A percentile compares a stretch with the other conserved stretches of the same genome.
Conservation (phyloP, 2,113 vertebrate genomes). For the Nipponia nippon region DNA sequence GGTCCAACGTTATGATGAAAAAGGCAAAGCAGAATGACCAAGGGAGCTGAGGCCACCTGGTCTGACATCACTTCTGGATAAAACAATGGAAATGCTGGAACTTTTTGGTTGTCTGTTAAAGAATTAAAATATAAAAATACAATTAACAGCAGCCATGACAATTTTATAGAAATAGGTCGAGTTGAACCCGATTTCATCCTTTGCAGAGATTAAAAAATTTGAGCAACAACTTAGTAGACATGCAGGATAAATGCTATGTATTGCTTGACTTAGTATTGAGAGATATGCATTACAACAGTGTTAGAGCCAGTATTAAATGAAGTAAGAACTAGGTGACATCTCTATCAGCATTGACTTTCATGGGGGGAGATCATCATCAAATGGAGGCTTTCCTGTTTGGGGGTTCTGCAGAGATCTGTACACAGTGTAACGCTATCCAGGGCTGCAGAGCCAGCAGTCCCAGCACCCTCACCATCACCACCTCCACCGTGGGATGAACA, state of each 20-base stretch:
- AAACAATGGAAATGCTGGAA: not conserved
- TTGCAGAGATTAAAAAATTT: not conserved
- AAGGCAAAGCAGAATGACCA: slow-evolving; percentile 22
- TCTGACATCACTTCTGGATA: slow-evolving; percentile 22
- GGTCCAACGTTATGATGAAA: not conserved
- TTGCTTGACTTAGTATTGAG: not conserved
- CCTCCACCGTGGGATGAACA: rapidly evolving
- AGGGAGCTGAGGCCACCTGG: slow-evolving; percentile 6
- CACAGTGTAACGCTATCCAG: not conserved
- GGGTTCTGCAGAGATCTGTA: not conserved
- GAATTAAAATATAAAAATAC: slow-evolving; percentile 23
- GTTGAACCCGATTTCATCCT: rapidly evolving
- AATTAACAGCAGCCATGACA: not conserved
- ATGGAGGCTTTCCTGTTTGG: not conserved
- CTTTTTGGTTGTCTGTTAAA: slow-evolving; percentile 35
- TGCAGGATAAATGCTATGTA: not conserved
- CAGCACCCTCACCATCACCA: not conserved
- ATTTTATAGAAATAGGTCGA: not conserved
- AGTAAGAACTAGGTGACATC: not conserved
- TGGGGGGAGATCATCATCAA: not conserved
- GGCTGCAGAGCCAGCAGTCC: not conserved
- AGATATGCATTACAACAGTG: not conserved
- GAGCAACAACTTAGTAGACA: not conserved
- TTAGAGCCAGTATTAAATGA: not conserved
- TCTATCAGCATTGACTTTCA: not conserved